phyloP scores from a whole-genome alignment of 2,113 vertebrate genomes.

The Salminus brasiliensis region DNA sequence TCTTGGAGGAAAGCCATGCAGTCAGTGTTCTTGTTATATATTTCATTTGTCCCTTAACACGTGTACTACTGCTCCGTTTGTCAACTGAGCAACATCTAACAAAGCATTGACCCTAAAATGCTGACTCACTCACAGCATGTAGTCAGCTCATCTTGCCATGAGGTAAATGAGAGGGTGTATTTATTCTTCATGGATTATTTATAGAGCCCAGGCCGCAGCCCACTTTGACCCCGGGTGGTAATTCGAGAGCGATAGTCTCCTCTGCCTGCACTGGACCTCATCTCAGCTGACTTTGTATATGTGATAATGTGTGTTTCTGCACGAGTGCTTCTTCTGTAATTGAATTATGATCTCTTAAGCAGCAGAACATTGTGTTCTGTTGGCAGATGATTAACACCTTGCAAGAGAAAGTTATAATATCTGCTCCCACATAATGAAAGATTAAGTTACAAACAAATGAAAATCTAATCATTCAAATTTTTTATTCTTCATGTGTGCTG shows the following conservation, averaged over 20 bases:
- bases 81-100: background rate
- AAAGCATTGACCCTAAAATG: background rate
- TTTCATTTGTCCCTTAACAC: background rate
- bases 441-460: background rate
- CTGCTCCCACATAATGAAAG: background rate
- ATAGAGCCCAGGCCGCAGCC: constrained; percentile 60
- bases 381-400: background rate
- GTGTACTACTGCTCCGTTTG: background rate
- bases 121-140: constrained; percentile 48
- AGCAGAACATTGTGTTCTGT: background rate
- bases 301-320: background rate
- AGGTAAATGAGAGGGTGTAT: constrained; percentile 17
- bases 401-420: background rate
- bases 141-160: background rate
- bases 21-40: background rate
- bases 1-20: background rate
- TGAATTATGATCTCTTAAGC: background rate
- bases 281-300: constrained; percentile 6
- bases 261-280: background rate
- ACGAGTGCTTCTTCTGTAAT: background rate
- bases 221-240: constrained; percentile 14
- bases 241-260: constrained; percentile 4
- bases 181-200: constrained; percentile 54
- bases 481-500: too few relatives aligned
- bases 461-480: too few relatives aligned